Percentiles rank a stretch among this genome's conserved stretches.
These are phyloP conservation scores for Oscheius sp. DNA, from an alignment of 2,888 invertebrate genomes.

Conservation along the genomic window DNA sequence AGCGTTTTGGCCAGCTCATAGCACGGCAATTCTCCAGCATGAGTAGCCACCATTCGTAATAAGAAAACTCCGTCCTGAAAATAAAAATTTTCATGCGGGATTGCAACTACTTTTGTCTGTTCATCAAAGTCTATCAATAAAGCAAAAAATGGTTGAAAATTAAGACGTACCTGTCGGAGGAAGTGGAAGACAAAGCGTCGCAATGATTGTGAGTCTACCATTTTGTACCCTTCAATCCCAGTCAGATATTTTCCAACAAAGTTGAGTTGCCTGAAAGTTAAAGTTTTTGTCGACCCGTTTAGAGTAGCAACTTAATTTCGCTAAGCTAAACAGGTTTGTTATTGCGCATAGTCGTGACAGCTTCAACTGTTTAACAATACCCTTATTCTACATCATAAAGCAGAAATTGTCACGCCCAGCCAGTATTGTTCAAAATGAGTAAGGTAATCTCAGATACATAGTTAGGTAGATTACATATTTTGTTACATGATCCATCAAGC, in stretches of 20 bases:
- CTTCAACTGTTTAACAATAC: too few relatives aligned
- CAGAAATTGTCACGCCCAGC: too few relatives aligned
- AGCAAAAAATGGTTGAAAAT: background rate
- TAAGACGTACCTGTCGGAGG: slow-evolving; percentile 61
- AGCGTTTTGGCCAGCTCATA: slow-evolving; percentile 73
- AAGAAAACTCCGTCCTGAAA: slow-evolving; percentile 73
- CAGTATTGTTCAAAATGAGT: too few relatives aligned
- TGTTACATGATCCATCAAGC: too few relatives aligned
- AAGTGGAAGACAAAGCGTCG: slow-evolving; percentile 73
- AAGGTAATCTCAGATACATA: too few relatives aligned
- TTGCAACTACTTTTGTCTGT: background rate
- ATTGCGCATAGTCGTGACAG: too few relatives aligned
- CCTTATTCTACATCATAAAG: too few relatives aligned
- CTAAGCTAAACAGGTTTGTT: too few relatives aligned
- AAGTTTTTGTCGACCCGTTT: background rate
- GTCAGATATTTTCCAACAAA: slow-evolving; percentile 74
- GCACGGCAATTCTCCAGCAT: slow-evolving; percentile 73
- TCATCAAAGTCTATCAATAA: background rate
- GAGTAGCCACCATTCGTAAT: slow-evolving; percentile 73
- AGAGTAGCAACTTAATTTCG: too few relatives aligned
- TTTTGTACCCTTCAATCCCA: slow-evolving; percentile 74
- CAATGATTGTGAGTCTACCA: slow-evolving; percentile 73
- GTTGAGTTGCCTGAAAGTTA: slow-evolving; percentile 70
- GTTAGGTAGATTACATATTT: too few relatives aligned
- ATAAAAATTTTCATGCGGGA: background rate